phyloP scores from a whole-genome alignment of 2,797 vertebrate genomes.

The Rhynchonycteris naso region DNA sequence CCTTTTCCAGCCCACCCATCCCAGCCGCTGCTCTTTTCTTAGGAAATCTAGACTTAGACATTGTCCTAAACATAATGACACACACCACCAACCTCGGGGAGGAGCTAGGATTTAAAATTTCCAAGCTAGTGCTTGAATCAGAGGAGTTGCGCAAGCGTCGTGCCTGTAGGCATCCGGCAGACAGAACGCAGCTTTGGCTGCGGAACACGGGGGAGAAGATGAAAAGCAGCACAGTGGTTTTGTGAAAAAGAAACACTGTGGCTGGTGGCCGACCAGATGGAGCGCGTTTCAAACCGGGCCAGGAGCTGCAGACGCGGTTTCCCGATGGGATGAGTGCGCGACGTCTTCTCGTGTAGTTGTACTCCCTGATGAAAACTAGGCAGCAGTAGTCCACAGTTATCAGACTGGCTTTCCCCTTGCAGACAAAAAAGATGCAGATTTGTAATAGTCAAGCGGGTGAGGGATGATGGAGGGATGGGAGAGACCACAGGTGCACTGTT shows the following conservation, averaged over 20 bases:
- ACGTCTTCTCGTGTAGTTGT: neutral
- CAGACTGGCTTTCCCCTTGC: slow-evolving; percentile 30
- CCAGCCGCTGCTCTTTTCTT: neutral
- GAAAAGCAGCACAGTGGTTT: neutral
- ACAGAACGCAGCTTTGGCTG: neutral
- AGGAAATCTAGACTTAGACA: slow-evolving; percentile 20
- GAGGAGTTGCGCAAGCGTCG: neutral
- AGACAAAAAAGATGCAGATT: neutral
- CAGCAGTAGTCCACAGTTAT: neutral
- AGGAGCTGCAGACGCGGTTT: neutral
- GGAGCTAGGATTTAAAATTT: neutral
- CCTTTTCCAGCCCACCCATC: neutral
- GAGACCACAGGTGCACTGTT: fast-evolving
- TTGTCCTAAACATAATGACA: neutral
- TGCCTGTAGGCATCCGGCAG: neutral
- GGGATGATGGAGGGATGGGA: neutral
- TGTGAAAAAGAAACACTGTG: neutral
- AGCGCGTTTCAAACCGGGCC: neutral
- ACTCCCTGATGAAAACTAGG: neutral
- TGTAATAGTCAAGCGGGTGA: neutral
- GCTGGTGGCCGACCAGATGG: neutral
- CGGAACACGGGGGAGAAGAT: slow-evolving; percentile 1
- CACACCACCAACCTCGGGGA: neutral
- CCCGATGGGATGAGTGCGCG: too few species aligned
- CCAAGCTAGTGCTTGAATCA: neutral